phyloP scores from a whole-genome alignment of 2,888 invertebrate species.

The Diachrysia chrysitis region DNA sequence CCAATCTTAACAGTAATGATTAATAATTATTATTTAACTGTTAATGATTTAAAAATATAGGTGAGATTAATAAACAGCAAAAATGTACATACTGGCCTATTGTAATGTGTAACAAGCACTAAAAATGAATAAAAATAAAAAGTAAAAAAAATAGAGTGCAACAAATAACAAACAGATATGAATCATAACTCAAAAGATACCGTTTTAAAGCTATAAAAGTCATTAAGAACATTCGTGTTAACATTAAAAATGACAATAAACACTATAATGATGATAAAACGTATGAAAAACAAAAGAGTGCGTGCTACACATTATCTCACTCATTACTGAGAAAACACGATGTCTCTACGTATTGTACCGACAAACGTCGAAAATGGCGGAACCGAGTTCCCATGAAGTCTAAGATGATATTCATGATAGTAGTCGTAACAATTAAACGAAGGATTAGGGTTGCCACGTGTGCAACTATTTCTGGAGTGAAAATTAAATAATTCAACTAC shows the following conservation, averaged over 20 bases:
- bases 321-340: constrained; percentile 83
- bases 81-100: too few relatives aligned
- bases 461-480: neutral
- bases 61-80: too few relatives aligned
- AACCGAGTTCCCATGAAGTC: constrained; percentile 84
- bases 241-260: constrained; percentile 78
- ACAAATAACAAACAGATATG: constrained; percentile 15
- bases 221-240: constrained; percentile 75
- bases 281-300: constrained; percentile 68
- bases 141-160: constrained; percentile 14
- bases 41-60: neutral
- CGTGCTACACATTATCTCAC: constrained; percentile 78
- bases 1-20: neutral
- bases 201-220: constrained; percentile 70
- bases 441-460: constrained; percentile 57
- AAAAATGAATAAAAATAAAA: neutral
- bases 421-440: constrained; percentile 85
- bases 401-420: constrained; percentile 83
- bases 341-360: constrained; percentile 69
- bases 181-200: constrained; percentile 62
- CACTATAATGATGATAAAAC: constrained; percentile 74
- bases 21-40: neutral
- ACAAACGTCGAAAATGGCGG: constrained; percentile 82
- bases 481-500: too few relatives aligned
- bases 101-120: too few relatives aligned